Percentiles rank a stretch among this genome's conserved stretches.
Conservation (phyloP, 2,113 vertebrate species). For the Cromileptes altivelis region DNA sequence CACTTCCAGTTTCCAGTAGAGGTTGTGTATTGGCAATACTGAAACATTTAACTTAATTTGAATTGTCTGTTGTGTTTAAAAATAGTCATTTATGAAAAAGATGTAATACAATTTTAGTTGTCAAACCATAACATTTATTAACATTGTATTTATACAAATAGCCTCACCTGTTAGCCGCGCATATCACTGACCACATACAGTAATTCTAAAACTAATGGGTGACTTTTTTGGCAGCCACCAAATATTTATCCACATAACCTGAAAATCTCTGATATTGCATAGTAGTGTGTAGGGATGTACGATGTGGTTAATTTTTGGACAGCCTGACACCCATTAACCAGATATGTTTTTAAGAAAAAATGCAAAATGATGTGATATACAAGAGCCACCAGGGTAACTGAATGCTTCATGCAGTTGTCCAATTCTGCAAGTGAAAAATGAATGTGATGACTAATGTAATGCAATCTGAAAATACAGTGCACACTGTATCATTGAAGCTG, state of each 20-base stretch:
- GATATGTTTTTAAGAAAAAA: no score
- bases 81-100: background rate
- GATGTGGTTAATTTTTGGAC: no score
- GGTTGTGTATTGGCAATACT: background rate
- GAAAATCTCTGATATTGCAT: background rate
- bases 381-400: no score
- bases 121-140: background rate
- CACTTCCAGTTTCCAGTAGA: slow-evolving; percentile 15
- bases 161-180: background rate
- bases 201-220: background rate
- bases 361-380: no score
- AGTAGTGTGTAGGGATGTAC: no score
- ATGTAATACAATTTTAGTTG: background rate
- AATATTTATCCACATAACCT: background rate
- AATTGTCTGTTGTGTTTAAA: slow-evolving; percentile 9
- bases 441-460: no score
- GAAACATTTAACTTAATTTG: slow-evolving; percentile 29
- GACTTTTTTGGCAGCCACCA: background rate
- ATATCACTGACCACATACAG: background rate
- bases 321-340: no score
- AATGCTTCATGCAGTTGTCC: no score
- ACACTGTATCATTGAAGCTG: no score
- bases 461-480: no score
- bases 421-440: no score
- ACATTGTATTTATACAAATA: background rate